Percentiles rank a stretch among this genome's conserved stretches.
These are phyloP conservation scores for Dendroctonus ponderosae DNA, from an alignment of 1,140 invertebrate genomes.

Conservation along the genomic window DNA sequence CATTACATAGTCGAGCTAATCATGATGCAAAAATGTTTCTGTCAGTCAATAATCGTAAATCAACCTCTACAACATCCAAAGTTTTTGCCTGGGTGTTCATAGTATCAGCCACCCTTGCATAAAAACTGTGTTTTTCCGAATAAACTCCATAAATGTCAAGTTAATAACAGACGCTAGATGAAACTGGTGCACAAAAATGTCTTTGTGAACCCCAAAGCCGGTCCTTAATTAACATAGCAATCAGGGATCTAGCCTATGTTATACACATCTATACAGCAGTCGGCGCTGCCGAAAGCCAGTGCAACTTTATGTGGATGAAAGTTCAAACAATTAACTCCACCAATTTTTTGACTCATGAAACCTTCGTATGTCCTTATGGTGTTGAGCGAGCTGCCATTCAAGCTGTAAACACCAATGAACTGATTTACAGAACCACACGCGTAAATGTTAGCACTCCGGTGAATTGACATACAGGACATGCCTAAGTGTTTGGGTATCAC, in stretches of 20 bases:
- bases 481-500: constrained; percentile 33
- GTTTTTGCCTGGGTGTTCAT: neutral
- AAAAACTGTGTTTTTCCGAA: neutral
- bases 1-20: too few relatives aligned
- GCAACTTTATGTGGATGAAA: constrained; percentile 81
- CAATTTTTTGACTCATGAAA: constrained; percentile 84
- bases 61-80: neutral
- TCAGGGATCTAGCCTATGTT: constrained; percentile 58
- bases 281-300: constrained; percentile 75
- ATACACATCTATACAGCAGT: constrained; percentile 73
- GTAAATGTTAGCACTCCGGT: constrained; percentile 74
- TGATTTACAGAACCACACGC: constrained; percentile 84
- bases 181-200: constrained; percentile 30
- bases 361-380: constrained; percentile 86
- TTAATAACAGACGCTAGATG: constrained; percentile 3
- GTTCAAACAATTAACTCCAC: constrained; percentile 78
- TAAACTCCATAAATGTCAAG: neutral
- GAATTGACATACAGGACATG: constrained; percentile 80
- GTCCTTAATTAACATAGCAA: constrained; percentile 60
- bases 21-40: too few relatives aligned
- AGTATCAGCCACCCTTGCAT: neutral
- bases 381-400: constrained; percentile 67
- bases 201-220: constrained; percentile 36
- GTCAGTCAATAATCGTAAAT: neutral
- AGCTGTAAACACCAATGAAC: constrained; percentile 75